Conservation (phyloP, 1,140 invertebrate genomes). For the Drosophila equinoxialis region DNA sequence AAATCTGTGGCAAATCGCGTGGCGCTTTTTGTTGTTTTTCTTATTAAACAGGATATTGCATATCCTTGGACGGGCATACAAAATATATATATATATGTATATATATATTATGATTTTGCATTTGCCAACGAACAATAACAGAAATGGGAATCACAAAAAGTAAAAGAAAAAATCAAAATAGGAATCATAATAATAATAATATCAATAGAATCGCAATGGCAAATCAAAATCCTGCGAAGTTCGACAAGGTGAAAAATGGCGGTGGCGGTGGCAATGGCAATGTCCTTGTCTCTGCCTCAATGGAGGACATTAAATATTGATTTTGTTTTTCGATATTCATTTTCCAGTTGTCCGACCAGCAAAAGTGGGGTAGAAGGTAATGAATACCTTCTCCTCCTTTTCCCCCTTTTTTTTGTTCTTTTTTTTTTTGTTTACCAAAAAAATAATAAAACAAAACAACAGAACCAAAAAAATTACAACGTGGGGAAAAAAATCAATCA, state of each 20-base stretch:
- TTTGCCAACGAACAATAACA: constrained; percentile 7
- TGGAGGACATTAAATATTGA: constrained; percentile 49
- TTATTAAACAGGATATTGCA: constrained; percentile 49
- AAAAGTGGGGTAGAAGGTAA: too few relatives aligned
- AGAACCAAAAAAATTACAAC: constrained; percentile 18
- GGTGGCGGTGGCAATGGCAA: background rate
- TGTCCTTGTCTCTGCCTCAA: background rate
- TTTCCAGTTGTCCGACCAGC: background rate
- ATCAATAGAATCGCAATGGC: constrained; percentile 35
- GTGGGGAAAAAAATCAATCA: constrained; percentile 58
- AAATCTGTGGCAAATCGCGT: constrained; percentile 14
- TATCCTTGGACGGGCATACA: constrained; percentile 10
- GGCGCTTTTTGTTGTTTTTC: background rate
- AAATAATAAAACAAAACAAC: background rate
- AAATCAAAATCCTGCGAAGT: constrained; percentile 15
- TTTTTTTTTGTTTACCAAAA: too few relatives aligned
- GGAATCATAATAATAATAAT: constrained; percentile 7
- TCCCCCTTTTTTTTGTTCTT: too few relatives aligned
- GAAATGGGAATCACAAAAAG: background rate
- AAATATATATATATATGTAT: background rate
- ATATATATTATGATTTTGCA: constrained; percentile 8
- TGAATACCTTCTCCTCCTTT: background rate
- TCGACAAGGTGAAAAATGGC: constrained; percentile 4
- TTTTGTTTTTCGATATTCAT: constrained; percentile 30
- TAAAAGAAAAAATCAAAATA: constrained; percentile 13